Base-by-base conservation (phyloP, 2,888 invertebrate genomes). In the Ennomos fuscantarius region DNA sequence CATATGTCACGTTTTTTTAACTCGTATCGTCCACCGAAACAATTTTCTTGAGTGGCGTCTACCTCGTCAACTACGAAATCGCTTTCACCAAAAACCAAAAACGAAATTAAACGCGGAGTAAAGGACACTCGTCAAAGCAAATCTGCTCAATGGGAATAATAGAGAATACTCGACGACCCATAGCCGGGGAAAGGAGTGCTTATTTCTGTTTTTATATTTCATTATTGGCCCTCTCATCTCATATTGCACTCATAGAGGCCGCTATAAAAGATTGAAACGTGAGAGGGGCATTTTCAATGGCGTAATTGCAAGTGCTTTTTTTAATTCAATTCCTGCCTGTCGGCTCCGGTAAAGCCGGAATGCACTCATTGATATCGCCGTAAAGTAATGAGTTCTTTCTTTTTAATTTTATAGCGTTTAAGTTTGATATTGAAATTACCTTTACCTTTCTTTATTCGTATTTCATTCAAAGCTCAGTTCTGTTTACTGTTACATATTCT, bases 161-260 rank as follows among this genome's bases (percentile, higher is more conserved):
- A 84, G 82, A 86, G 88, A 76, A 80, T 77, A 77, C 89, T 90
- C 80, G 75, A 85, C 81, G 73, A 74, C 60, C 81, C 78, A 81
- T 79, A 77, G 75, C 79, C 76, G 79, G 79, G 79, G 82, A 82
- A 87, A 84, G 81, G 81, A 86, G 85, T 84, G 81, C 89, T 88
- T 86, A 86, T 87, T 87, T 84, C 84, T 89, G 87, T 89, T 91
- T 89, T 91, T 89, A 89, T 89, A 88, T 90, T 90, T 88, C 86
- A 90, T 91, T 90, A 89, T 91, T 91, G 87, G 90, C 88, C 83
- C 89, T 88, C 90, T 89, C 88, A 86, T 87, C 90, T 89, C 89
- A 82, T 87, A 89, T 89, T 89, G 89, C 89, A 87, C 87, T 87
- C 88, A 89, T 86, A 87, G 86, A 86, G 85, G 82, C 87, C 84